These are phyloP conservation scores for Gymnorhina tibicen DNA, from an alignment of 2,113 vertebrate species.

Conservation along the genomic window DNA sequence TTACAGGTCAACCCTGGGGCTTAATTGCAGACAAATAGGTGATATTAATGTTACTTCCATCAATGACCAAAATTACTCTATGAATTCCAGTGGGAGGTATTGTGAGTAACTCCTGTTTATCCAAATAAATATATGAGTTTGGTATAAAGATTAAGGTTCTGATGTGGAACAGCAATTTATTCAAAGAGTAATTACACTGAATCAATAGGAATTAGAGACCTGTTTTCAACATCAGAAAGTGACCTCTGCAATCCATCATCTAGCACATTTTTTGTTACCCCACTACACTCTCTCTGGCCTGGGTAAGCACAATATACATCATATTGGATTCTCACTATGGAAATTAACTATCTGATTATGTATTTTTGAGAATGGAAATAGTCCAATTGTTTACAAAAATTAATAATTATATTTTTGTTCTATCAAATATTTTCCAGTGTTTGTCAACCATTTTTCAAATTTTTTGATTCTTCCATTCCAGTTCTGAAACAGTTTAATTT, in stretches of 20 bases:
- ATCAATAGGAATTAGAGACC: neutral
- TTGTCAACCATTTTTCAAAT: neutral
- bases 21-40: neutral
- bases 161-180: neutral
- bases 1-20: neutral
- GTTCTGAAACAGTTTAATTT: neutral
- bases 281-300: neutral
- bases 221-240: neutral
- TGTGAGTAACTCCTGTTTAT: neutral
- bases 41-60: neutral
- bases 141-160: neutral
- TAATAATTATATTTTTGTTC: neutral
- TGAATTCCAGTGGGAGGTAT: neutral
- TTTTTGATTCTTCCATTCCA: neutral
- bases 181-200: neutral
- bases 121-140: neutral
- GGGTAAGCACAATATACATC: neutral
- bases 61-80: neutral
- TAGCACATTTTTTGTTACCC: neutral
- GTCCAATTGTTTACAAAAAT: neutral
- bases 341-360: neutral
- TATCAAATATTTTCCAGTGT: neutral
- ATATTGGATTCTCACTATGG: neutral
- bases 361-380: neutral
- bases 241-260: neutral